These are phyloP conservation scores for Ochotona princeps DNA, from an alignment of 2,113 vertebrate genomes.

Conservation along the genomic window DNA sequence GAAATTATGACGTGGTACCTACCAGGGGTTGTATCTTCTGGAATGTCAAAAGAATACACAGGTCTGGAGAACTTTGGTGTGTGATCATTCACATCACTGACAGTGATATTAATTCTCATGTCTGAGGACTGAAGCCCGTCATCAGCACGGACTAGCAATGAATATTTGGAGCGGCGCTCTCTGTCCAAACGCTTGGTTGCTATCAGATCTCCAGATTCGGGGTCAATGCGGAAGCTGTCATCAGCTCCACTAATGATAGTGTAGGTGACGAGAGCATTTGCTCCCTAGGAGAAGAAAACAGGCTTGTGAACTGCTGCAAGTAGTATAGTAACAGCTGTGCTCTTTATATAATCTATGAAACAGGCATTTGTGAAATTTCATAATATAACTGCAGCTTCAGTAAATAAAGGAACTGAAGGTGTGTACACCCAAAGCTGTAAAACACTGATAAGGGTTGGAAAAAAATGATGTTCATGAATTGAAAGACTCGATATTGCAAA, in stretches of 20 bases:
- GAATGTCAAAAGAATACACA: conserved; percentile 95
- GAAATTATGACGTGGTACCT: conserved; percentile 17
- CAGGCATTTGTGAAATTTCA: background rate
- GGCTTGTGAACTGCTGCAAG: background rate
- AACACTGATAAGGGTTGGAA: background rate
- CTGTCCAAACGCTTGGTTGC: conserved; percentile 95
- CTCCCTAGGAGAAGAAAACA: conserved; percentile 86
- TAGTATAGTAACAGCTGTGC: background rate
- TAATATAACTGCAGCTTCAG: background rate
- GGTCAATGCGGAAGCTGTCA: conserved; percentile 96
- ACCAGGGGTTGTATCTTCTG: conserved; percentile 95
- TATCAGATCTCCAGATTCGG: conserved; percentile 95
- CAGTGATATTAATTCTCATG: conserved; percentile 95
- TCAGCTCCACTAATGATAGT: conserved; percentile 97
- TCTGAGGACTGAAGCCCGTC: conserved; percentile 97
- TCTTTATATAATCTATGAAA: background rate
- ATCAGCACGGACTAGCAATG: conserved; percentile 94
- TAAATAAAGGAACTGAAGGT: background rate
- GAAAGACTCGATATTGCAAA: background rate
- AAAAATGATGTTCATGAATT: background rate
- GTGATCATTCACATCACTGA: conserved; percentile 97
- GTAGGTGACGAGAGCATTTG: conserved; percentile 97
- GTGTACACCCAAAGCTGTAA: background rate
- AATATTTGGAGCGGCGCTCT: conserved; percentile 95
- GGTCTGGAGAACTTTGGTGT: conserved; percentile 94